Percentiles rank a stretch among this genome's conserved stretches.
These are phyloP conservation scores for Atopsyche davidsoni DNA, from an alignment of 1,140 invertebrate genomes.

Conservation along the genomic window DNA sequence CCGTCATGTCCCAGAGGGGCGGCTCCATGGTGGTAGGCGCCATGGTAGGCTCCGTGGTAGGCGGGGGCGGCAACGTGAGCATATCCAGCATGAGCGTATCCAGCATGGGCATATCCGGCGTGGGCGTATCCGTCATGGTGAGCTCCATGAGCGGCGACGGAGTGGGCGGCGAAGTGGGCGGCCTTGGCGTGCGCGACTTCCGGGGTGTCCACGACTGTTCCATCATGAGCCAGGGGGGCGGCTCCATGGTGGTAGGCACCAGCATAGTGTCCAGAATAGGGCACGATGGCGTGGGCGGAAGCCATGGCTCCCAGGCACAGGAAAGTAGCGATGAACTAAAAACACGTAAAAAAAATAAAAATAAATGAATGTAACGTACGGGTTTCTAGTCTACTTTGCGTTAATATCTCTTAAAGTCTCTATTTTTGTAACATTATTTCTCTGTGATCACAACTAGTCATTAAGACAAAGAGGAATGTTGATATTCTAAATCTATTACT, in stretches of 20 bases:
- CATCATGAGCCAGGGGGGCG: slow-evolving; percentile 31
- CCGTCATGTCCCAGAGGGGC: slow-evolving; percentile 32
- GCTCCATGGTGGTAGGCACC: slow-evolving; percentile 31
- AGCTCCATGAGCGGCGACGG: slow-evolving; percentile 30
- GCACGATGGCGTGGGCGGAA: slow-evolving; percentile 30
- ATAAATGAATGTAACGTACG: too few species aligned
- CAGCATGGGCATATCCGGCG: background rate
- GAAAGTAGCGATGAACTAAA: slow-evolving; percentile 19
- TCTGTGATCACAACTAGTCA: too few species aligned
- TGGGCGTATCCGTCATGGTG: slow-evolving; percentile 5
- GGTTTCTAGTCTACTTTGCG: too few species aligned
- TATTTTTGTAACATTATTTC: too few species aligned
- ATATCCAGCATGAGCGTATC: background rate
- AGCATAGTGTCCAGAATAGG: slow-evolving; percentile 4
- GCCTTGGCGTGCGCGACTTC: slow-evolving; percentile 46
- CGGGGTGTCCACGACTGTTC: slow-evolving; percentile 43
- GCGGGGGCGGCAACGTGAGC: too few species aligned
- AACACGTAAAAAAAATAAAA: slow-evolving; percentile 3
- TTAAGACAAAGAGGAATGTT: too few species aligned
- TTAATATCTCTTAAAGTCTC: too few species aligned
- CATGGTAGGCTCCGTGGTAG: slow-evolving; percentile 13
- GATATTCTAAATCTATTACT: too few species aligned
- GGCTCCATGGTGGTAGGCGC: slow-evolving; percentile 34
- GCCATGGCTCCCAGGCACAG: slow-evolving; percentile 19
- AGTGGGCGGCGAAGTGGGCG: slow-evolving; percentile 38